A percentile compares a stretch with the other conserved stretches of the same genome.
phyloP scores from a whole-genome alignment of 2,888 invertebrate genomes.

The Coremacera marginata region DNA sequence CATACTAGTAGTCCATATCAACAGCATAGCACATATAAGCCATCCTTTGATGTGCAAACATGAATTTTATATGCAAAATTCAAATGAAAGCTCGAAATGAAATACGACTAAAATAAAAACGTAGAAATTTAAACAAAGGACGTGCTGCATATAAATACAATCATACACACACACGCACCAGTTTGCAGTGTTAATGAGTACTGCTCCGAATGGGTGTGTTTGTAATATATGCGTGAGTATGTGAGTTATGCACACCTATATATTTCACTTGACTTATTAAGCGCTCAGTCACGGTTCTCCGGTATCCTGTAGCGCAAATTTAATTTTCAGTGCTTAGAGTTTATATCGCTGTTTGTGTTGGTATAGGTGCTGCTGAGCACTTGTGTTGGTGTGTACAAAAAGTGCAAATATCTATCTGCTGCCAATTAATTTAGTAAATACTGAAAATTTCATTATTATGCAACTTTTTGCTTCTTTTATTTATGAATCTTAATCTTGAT shows the following conservation, averaged over 20 bases:
- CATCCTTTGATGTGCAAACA: not conserved
- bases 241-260: not conserved
- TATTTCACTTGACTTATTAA: slow-evolving; percentile 16
- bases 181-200: not conserved
- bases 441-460: not conserved
- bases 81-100: not conserved
- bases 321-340: too few relatives aligned
- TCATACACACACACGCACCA: not conserved
- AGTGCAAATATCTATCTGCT: not conserved
- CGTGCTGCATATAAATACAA: not conserved
- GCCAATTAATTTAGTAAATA: not conserved
- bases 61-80: slow-evolving; percentile 5
- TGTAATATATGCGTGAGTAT: slow-evolving; percentile 11
- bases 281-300: not conserved
- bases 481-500: not conserved
- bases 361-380: too few relatives aligned
- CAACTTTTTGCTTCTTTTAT: not conserved
- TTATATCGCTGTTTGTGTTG: too few relatives aligned
- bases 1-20: too few relatives aligned
- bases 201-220: not conserved
- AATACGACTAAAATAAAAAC: not conserved
- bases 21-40: too few relatives aligned
- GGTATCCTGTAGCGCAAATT: too few relatives aligned
- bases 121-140: not conserved
- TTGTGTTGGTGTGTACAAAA: too few relatives aligned